Conservation (phyloP, 2,888 invertebrate species). For the Drosophila tripunctata region DNA sequence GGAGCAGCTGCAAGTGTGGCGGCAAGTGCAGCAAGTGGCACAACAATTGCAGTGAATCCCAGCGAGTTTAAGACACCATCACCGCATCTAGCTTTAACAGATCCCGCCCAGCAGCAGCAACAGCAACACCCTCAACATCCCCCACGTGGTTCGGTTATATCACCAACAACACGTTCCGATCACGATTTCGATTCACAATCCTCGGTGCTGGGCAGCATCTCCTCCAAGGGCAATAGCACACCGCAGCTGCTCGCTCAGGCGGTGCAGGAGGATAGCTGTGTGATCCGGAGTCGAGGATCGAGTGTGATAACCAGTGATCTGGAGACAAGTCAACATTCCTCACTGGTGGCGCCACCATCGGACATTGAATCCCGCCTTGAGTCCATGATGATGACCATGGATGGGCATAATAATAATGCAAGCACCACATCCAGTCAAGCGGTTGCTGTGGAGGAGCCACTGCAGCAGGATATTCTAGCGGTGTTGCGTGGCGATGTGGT, state of each 20-base stretch:
- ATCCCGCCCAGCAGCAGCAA: slow-evolving; percentile 39
- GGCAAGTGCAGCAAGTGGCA: not conserved
- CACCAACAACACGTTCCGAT: slow-evolving; percentile 85
- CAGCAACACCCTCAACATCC: slow-evolving; percentile 26
- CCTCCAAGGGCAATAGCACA: slow-evolving; percentile 84
- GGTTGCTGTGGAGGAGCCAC: slow-evolving; percentile 26
- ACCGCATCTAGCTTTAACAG: slow-evolving; percentile 82
- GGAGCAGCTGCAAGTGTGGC: not conserved
- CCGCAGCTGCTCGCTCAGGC: slow-evolving; percentile 79
- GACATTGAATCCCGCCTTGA: slow-evolving; percentile 83
- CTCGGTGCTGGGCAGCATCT: slow-evolving; percentile 84
- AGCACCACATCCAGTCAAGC: not conserved
- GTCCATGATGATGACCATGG: slow-evolving; percentile 83
- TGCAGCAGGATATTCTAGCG: slow-evolving; percentile 78
- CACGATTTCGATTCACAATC: slow-evolving; percentile 84
- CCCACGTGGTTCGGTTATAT: slow-evolving; percentile 72
- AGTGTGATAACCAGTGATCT: slow-evolving; percentile 84
- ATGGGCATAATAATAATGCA: too few relatives aligned
- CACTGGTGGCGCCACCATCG: slow-evolving; percentile 83
- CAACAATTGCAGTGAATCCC: not conserved
- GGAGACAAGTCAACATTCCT: slow-evolving; percentile 84
- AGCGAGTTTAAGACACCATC: slow-evolving; percentile 84
- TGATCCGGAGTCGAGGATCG: slow-evolving; percentile 83
- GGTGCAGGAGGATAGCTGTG: slow-evolving; percentile 83
- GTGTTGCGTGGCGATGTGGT: slow-evolving; percentile 76